Conservation (phyloP, 2,888 invertebrate genomes). For the Harpalus rubripes region DNA sequence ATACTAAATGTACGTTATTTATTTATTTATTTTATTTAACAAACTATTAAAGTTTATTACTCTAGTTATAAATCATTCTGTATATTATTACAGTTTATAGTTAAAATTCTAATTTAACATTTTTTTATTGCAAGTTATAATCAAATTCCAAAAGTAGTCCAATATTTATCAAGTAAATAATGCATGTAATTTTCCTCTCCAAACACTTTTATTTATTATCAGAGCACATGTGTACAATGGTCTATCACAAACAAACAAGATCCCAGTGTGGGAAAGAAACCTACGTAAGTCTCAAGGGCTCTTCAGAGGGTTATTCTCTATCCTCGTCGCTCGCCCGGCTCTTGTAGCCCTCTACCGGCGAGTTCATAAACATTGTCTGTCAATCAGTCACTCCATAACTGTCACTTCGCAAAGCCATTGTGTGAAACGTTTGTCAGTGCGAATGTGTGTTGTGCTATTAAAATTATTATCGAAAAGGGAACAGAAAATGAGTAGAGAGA, state of each 20-base stretch:
- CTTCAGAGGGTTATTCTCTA: slow-evolving; percentile 52
- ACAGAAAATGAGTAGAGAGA: not conserved
- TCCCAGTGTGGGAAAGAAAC: slow-evolving; percentile 52
- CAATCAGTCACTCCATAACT: slow-evolving; percentile 65
- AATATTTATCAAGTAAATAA: slow-evolving; percentile 8
- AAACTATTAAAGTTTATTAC: no score
- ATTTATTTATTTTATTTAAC: no score
- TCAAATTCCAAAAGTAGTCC: not conserved
- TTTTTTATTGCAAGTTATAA: not conserved
- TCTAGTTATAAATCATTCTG: no score
- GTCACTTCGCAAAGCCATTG: slow-evolving; percentile 58
- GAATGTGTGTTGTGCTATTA: slow-evolving; percentile 37
- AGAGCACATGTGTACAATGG: slow-evolving; percentile 50
- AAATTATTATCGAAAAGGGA: slow-evolving; percentile 32
- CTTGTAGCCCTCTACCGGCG: slow-evolving; percentile 39
- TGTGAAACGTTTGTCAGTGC: slow-evolving; percentile 40
- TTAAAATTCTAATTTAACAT: no score
- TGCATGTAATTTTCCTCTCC: slow-evolving; percentile 24
- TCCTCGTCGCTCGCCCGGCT: slow-evolving; percentile 23
- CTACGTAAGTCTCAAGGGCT: slow-evolving; percentile 16
- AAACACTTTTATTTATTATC: slow-evolving; percentile 50
- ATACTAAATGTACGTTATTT: no score
- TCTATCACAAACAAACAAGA: slow-evolving; percentile 59
- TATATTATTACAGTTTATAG: no score
- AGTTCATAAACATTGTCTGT: slow-evolving; percentile 63